A percentile compares a stretch with the other conserved stretches of the same genome.
Conservation (phyloP, 2,888 invertebrate genomes). For the Hypercompe scribonia region DNA sequence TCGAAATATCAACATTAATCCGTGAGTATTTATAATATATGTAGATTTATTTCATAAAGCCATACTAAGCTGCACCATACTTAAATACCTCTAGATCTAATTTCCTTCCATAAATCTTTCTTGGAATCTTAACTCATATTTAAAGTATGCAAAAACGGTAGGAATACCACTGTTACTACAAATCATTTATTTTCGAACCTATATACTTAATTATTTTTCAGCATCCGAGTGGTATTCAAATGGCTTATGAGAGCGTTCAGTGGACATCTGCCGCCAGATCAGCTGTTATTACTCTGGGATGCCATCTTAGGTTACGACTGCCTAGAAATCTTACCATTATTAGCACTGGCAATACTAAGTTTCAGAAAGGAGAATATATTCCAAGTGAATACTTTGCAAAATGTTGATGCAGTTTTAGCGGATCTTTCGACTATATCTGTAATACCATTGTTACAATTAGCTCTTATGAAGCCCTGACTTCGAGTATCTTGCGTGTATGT, state of each 20-base stretch:
- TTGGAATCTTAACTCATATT: neutral
- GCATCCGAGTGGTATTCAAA: constrained; percentile 96
- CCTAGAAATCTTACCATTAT: constrained; percentile 94
- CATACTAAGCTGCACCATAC: neutral
- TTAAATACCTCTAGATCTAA: neutral
- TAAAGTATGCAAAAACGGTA: neutral
- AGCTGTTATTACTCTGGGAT: constrained; percentile 97
- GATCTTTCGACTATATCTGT: constrained; percentile 95
- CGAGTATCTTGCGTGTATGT: constrained; percentile 36
- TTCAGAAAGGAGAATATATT: constrained; percentile 95
- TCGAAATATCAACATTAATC: constrained; percentile 94
- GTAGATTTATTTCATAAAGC: too few species aligned
- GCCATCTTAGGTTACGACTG: constrained; percentile 96
- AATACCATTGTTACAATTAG: constrained; percentile 93
- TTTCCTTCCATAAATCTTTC: neutral
- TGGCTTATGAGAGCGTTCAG: constrained; percentile 99
- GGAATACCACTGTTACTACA: neutral
- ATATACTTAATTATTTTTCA: constrained; percentile 67
- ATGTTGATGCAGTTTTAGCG: constrained; percentile 94
- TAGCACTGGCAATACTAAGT: constrained; percentile 94
- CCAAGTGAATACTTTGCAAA: constrained; percentile 90
- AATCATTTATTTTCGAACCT: neutral
- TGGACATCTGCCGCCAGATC: constrained; percentile 97
- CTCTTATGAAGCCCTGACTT: constrained; percentile 87
- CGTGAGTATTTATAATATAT: constrained; percentile 88